Evolutionary conservation across 2,113 vertebrate genomes (phyloP).

Genomic region (Tetraodon nigroviridis): DNA sequence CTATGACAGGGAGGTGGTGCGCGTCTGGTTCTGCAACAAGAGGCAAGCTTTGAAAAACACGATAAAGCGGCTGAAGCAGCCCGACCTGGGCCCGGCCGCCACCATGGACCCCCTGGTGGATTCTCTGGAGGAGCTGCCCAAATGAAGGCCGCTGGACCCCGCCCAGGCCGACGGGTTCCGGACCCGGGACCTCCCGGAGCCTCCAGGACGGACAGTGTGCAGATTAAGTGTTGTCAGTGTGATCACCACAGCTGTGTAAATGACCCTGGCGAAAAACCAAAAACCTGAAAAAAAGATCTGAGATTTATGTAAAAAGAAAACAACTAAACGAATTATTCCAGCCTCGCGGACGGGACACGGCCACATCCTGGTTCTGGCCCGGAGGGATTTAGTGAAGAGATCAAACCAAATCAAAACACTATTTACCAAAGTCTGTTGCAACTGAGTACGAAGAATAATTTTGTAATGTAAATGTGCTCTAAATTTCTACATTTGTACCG

Average conservation of each 20-base stretch:
- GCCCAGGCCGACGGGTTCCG: conserved; percentile 48
- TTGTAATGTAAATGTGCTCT: conserved; percentile 84
- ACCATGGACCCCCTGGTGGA: conserved; percentile 90
- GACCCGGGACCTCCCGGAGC: conserved; percentile 70
- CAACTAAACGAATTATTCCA: conserved; percentile 60
- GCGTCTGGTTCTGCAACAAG: conserved; percentile 99
- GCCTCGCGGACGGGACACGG: conserved; percentile 72
- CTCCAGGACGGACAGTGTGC: conserved; percentile 68
- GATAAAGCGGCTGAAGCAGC: conserved; percentile 97
- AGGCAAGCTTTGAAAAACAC: conserved; percentile 99
- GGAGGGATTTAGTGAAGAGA: conserved; percentile 80
- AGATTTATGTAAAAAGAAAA: conserved; percentile 59
- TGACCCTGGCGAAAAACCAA: conserved; percentile 84
- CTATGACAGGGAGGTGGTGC: conserved; percentile 99
- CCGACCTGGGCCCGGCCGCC: conserved; percentile 79
- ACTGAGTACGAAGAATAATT: conserved; percentile 83
- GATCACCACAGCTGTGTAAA: conserved; percentile 81
- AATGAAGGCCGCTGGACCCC: conserved; percentile 54
- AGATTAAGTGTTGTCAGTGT: conserved; percentile 79
- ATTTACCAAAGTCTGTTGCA: conserved; percentile 98
- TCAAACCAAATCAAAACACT: conserved; percentile 76
- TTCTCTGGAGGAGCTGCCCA: conserved; percentile 89
- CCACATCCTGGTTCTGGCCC: conserved; percentile 77
- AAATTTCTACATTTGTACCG: conserved; percentile 92
- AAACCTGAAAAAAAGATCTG: conserved; percentile 57